Evolutionary conservation across 2,888 invertebrate species (phyloP), one percentile per base, ranked within the genome.

Genomic region (Cataglyphis albicans): DNA sequence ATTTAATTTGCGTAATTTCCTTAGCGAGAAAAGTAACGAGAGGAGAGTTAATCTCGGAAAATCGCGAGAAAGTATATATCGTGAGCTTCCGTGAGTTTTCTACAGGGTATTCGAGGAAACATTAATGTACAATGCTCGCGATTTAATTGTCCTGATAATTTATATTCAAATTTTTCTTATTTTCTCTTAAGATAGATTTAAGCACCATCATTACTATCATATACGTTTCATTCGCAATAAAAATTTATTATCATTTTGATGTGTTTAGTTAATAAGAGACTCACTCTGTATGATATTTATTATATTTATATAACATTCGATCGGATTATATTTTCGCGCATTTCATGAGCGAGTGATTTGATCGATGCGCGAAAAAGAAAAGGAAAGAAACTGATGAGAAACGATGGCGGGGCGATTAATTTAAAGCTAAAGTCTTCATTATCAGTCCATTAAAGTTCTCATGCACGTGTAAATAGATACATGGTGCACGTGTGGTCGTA

Each of bases 361-460:
- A 44, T 25, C 59, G 6, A 61, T 59, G 32, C 44, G 44, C 44
- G 32, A 78, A 44, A 44, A 70, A 59, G 29, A 4, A 64, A 74
- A 75, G 25, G n/a, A 35, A 41, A 67, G 38, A 64, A 38, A 59
- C n/a, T n/a, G 25, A 48, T 57, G 35, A 48, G 29, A 72, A 48
- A 75, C 70, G 64, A 64, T 10, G 44, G 32, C 32, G 9, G 75
- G 9, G 80, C 61, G 70, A 55, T 65, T 83, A 84, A 86, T 83
- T 78, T 86, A 68, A 82, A 82, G 84, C 76, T 86, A 86, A 88
- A 89, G 88, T 89, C 84, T 89, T 89, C 84, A 76, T 52, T 82
- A 84, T 89, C 87, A 89, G 89, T 89, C 89, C 88, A 84, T 86
- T 70, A 81, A 81, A 88, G 67, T 81, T 82, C 65, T 81, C 74